phyloP scores from a whole-genome alignment of 2,888 invertebrate genomes.

The Agrochola lychnidis region DNA sequence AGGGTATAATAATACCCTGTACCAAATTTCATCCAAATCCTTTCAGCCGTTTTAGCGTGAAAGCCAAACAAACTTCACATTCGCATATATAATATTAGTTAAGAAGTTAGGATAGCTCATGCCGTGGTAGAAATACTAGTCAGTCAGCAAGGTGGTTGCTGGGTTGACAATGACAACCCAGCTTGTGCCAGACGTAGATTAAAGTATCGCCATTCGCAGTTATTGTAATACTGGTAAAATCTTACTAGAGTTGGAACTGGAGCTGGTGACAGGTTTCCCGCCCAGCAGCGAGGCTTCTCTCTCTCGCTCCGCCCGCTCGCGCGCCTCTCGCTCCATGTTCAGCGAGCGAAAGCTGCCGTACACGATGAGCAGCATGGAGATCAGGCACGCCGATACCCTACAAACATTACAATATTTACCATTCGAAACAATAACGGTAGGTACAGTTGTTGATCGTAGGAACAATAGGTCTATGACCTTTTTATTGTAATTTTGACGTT shows the following conservation, averaged over 20 bases:
- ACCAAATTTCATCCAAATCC: too few species aligned
- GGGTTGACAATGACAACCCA: not conserved
- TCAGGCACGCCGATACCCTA: constrained; percentile 98
- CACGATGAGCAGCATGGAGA: constrained; percentile 98
- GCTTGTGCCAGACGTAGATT: not conserved
- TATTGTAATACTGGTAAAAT: not conserved
- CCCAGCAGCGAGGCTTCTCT: constrained; percentile 92
- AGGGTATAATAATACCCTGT: too few species aligned
- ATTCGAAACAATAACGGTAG: constrained; percentile 38
- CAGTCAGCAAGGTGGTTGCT: not conserved
- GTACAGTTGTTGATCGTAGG: constrained; percentile 15
- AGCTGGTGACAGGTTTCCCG: constrained; percentile 85
- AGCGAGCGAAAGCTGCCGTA: constrained; percentile 99
- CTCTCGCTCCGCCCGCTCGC: constrained; percentile 95
- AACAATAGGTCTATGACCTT: constrained; percentile 46
- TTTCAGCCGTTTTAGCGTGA: too few species aligned
- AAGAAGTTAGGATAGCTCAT: too few species aligned
- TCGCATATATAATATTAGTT: too few species aligned
- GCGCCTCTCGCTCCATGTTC: constrained; percentile 98
- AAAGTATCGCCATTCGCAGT: not conserved
- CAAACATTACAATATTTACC: constrained; percentile 41
- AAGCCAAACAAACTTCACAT: too few species aligned
- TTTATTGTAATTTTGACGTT: constrained; percentile 40
- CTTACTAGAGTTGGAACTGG: constrained; percentile 81
- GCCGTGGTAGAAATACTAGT: not conserved